Evolutionary conservation across 2,113 vertebrate species (phyloP).

Genomic region (Paramisgurnus dabryanus): DNA sequence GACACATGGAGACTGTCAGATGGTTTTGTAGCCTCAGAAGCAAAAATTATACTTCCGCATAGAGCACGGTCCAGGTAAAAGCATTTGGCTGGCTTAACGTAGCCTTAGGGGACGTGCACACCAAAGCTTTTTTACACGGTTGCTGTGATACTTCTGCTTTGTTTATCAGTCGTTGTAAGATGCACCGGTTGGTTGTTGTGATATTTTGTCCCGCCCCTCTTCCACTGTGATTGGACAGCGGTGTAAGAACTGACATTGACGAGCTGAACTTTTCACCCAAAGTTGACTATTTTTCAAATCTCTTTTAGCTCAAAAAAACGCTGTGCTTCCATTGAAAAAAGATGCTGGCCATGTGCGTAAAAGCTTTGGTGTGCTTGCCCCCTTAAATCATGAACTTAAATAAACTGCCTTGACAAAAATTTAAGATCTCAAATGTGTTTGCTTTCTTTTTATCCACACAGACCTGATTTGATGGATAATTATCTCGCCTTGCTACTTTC

Average conservation of each 20-base stretch:
- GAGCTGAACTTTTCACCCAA: too few relatives aligned
- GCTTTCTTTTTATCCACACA: slow-evolving; percentile 60
- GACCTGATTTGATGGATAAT: slow-evolving; percentile 98
- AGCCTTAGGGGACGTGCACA: neutral
- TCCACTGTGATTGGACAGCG: too few relatives aligned
- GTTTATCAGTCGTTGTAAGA: too few relatives aligned
- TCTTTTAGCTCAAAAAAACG: too few relatives aligned
- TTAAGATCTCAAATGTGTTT: neutral
- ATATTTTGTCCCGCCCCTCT: too few relatives aligned
- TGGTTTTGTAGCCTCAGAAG: slow-evolving; percentile 95
- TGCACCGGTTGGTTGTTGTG: too few relatives aligned
- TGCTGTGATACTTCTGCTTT: too few relatives aligned
- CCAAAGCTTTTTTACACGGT: too few relatives aligned
- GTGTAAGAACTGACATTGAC: too few relatives aligned
- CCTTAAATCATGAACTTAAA: neutral
- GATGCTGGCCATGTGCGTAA: too few relatives aligned
- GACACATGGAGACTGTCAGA: slow-evolving; percentile 96
- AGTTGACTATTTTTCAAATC: too few relatives aligned
- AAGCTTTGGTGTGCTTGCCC: too few relatives aligned
- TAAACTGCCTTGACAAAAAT: neutral
- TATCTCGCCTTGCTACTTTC: slow-evolving; percentile 95
- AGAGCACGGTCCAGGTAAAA: slow-evolving; percentile 90
- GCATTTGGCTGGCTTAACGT: slow-evolving; percentile 4
- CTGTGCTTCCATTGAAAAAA: neutral
- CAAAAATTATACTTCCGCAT: slow-evolving; percentile 94